phyloP scores from a whole-genome alignment of 2,797 vertebrate genomes.

The Paramormyrops hopkinsi region DNA sequence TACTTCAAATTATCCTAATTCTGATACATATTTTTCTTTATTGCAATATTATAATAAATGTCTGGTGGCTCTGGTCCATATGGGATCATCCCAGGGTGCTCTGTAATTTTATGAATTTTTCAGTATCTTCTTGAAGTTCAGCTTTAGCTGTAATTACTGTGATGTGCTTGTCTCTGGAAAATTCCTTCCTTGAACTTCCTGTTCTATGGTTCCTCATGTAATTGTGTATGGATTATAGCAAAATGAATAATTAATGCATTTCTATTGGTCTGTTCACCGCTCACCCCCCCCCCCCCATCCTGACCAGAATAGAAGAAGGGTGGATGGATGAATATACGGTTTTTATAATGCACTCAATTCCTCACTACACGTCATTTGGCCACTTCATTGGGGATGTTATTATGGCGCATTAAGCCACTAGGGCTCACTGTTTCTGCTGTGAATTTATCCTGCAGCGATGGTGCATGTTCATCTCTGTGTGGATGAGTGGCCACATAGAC shows the following conservation, averaged over 20 bases:
- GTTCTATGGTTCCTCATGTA: background rate
- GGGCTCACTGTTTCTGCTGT: constrained; percentile 6
- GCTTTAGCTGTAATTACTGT: background rate
- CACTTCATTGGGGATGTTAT: background rate
- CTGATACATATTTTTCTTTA: background rate
- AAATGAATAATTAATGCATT: constrained; percentile 3
- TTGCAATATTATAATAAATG: background rate
- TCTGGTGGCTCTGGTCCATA: background rate
- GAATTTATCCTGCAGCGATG: constrained; percentile 42
- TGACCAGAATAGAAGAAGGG: background rate
- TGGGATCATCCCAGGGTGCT: background rate
- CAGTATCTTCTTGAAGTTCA: background rate
- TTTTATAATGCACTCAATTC: constrained; percentile 3
- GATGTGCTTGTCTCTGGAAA: background rate
- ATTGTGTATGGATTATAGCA: background rate
- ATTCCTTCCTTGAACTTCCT: background rate
- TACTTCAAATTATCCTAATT: background rate
- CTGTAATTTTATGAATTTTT: background rate
- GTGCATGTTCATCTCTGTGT: constrained; percentile 51
- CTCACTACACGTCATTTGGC: background rate
- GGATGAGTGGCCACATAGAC: constrained; percentile 35
- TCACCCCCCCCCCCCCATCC: background rate
- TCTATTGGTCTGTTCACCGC: background rate
- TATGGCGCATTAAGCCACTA: background rate
- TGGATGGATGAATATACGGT: background rate